phyloP scores from a whole-genome alignment of 2,797 vertebrate species.

The Xenentodon cancila region DNA sequence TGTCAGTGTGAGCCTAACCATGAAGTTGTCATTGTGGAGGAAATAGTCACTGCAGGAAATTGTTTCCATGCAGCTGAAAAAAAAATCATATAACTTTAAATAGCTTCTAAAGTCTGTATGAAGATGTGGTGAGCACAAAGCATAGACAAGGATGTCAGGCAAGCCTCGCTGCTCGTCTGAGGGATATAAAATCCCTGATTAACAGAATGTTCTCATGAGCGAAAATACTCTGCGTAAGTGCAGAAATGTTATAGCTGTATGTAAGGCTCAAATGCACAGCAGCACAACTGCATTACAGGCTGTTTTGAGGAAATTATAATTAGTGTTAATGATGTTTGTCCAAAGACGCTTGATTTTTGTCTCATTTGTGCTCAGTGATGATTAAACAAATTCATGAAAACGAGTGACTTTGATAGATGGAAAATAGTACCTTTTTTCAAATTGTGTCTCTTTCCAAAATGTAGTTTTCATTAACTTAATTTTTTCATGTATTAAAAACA shows the following conservation, averaged over 20 bases:
- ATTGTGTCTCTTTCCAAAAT: background rate
- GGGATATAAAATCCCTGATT: conserved; percentile 46
- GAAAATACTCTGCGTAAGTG: conserved; percentile 22
- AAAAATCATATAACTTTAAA: conserved; percentile 43
- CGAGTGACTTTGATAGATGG: background rate
- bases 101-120: conserved; percentile 38
- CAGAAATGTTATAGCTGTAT: conserved; percentile 30
- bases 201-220: conserved; percentile 36
- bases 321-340: conserved; percentile 9
- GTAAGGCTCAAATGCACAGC: conserved; percentile 19
- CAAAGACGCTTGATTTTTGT: background rate
- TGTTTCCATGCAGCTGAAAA: conserved; percentile 43
- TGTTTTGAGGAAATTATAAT: conserved; percentile 10
- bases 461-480: background rate
- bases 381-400: background rate
- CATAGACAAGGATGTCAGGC: conserved; percentile 45
- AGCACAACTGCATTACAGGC: background rate
- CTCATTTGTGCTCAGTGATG: background rate
- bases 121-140: conserved; percentile 37
- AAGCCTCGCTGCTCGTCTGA: conserved; percentile 39
- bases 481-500: background rate
- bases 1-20: conserved; percentile 31
- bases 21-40: conserved; percentile 41
- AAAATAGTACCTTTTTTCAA: background rate
- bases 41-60: conserved; percentile 42